phyloP scores from a whole-genome alignment of 2,797 vertebrate genomes.

The Pipistrellus kuhlii region DNA sequence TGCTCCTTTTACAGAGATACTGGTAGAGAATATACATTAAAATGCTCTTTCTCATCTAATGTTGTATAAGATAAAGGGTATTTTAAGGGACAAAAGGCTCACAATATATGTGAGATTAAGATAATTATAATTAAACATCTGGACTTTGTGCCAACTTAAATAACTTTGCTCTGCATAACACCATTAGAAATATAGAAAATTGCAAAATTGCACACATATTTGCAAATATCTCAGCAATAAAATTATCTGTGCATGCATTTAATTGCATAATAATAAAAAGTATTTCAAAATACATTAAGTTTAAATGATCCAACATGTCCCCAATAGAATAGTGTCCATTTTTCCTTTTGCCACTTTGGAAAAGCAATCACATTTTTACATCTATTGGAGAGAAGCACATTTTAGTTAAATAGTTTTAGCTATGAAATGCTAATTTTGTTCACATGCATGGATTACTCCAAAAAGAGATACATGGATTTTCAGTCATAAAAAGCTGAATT shows the following conservation, averaged over 20 bases:
- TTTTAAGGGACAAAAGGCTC: background rate
- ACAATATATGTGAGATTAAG: background rate
- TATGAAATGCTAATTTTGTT: conserved; percentile 68
- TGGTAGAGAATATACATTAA: background rate
- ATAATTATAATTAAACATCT: conserved; percentile 45
- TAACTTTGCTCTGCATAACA: conserved; percentile 22
- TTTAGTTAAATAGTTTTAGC: conserved; percentile 58
- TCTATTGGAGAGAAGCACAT: conserved; percentile 52
- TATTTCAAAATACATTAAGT: background rate
- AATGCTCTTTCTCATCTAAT: background rate
- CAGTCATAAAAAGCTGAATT: conserved; percentile 44
- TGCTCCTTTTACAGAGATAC: background rate
- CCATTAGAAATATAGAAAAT: conserved; percentile 13
- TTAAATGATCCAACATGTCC: background rate
- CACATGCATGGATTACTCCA: conserved; percentile 43
- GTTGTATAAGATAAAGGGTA: background rate
- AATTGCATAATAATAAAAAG: conserved; percentile 31
- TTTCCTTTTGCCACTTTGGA: conserved; percentile 11
- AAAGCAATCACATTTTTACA: conserved; percentile 39
- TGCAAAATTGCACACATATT: background rate
- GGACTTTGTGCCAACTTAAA: conserved; percentile 36
- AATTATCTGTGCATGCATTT: background rate
- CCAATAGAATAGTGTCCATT: background rate
- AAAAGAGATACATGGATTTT: conserved; percentile 57
- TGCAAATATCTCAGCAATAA: conserved; percentile 30